Base-by-base conservation (phyloP, 2,888 invertebrate genomes). In the Agriopis marginaria region DNA sequence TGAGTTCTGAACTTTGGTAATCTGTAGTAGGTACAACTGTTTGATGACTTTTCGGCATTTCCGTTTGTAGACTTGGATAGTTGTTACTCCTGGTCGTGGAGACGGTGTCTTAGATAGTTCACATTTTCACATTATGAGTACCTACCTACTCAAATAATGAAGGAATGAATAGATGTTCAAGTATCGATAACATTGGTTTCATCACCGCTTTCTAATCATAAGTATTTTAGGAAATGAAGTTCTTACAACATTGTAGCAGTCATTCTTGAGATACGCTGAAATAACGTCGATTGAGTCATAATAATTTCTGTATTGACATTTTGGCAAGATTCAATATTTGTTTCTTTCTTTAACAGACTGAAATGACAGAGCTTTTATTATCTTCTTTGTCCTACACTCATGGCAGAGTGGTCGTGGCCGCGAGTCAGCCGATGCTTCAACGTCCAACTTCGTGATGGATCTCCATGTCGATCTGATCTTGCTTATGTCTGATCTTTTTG, bases 191-290 rank as follows among this genome's bases (percentile, higher is more conserved):
- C 49, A 69, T 40, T 10, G 32, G 55, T 66, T 66, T 70, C 60
- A 66, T 61, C 60, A 60, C 42, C 45, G 47, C 71, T 71, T 71
- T 71, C 71, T 71, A 67, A 45, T 58, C 62, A 14, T 53, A 23
- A 53, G 32, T 53, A 40, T 63, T 68, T 67, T 51, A 50, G 55
- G 14, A 65, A 49, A 62, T 14, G 39, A 58, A 23, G 23, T 58
- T 58, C 12, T 45, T 58, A 44, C 58, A 12, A 45, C 23, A 23
- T 44, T 17, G 45, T 8, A 14, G 55, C 42, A 42, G 42, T 10
- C 1, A 42, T 50, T 54, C 9, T 14, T 40, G 53, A 39, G 40
- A 40, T 60, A 23, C 7, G 40, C 12, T 14, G 9, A 47, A 40
- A 56, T 42, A 44, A 42, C 11, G 17, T 47, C 40, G 40, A n/a